Base-by-base conservation (phyloP, 2,113 vertebrate species). In the Copsychus sechellarum region DNA sequence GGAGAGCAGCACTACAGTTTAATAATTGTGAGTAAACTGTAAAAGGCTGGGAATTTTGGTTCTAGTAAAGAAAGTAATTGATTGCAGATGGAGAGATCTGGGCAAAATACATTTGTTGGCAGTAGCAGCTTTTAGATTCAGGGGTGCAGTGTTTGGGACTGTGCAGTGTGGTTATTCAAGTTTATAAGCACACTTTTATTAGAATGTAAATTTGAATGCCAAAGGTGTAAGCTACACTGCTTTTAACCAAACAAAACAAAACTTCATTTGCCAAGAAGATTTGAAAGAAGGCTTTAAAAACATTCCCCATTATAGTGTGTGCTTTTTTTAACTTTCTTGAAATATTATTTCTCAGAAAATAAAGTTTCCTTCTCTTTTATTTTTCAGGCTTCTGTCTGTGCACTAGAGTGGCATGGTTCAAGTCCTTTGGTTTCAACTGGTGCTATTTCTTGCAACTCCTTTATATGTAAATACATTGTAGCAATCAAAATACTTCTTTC, bases 51-150 rank as follows among this genome's bases (percentile, higher is more conserved):
- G 92, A 94, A 95, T 96, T 96, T 96, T 97, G 78, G 84, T 97
- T 88, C 92, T 88, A 76, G 89, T 85, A 86, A 94, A 81, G 71
- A 95, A 94, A 95, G 92, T 98, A 97, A 97, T 97, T 97, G 96
- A 94, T 94, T 97, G 84, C 94, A 96, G 90, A 96, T 96, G 96
- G 90, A 79, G 92, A 96, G 48, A 96, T 95, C 80, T 97, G 94
- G 93, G 71, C 80, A 94, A 93, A 53, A 93, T 57, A 84, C 80
- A 72, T 93, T 95, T 90, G 92, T 67, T 95, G 97, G 96, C 95
- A 96, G 60, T 96, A 96, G 90, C 76, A 92, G 79, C 43, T 78
- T 95, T 88, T 64, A 94, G 67, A 95, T 95, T 93, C 77, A 82
- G 79, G 76, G 64, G 28, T 64, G 51, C 79, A 93, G 79, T 95